Evolutionary conservation across 2,888 invertebrate species (phyloP).

Genomic region (Spodoptera picta): DNA sequence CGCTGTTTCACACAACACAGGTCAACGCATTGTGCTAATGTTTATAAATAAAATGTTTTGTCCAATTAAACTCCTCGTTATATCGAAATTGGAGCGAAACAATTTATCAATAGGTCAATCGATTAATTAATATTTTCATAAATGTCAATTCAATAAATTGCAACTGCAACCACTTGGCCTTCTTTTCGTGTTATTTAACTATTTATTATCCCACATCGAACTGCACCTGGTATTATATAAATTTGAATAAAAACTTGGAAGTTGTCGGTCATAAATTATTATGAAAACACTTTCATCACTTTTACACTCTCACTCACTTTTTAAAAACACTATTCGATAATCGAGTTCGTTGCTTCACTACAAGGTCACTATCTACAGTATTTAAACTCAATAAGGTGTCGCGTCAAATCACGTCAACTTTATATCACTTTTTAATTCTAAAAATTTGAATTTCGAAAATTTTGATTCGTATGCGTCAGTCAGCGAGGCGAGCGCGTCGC

Average conservation of each 20-base stretch:
- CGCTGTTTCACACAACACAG: conserved; percentile 65
- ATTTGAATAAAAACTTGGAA: conserved; percentile 3
- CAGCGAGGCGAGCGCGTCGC: conserved; percentile 77
- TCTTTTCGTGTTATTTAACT: conserved; percentile 30
- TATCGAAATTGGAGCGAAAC: conserved; percentile 25
- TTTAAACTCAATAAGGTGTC: conserved; percentile 24
- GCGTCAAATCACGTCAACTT: conserved; percentile 53
- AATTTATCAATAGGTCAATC: conserved; percentile 46
- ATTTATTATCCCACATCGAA: conserved; percentile 27
- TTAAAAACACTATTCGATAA: conserved; percentile 52
- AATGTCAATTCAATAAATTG: conserved; percentile 44
- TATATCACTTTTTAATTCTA: conserved; percentile 37
- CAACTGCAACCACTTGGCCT: conserved; percentile 48
- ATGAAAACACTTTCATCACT: conserved; percentile 40
- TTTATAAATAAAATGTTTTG: conserved; percentile 66
- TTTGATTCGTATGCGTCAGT: conserved; percentile 66
- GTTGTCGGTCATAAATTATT: conserved; percentile 7
- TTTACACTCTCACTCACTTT: conserved; percentile 58
- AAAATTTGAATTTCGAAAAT: conserved; percentile 67
- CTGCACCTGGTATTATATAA: conserved; percentile 27
- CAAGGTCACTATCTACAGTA: conserved; percentile 39
- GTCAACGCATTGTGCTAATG: conserved; percentile 76
- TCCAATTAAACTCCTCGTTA: conserved; percentile 40
- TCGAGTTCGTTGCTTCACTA: conserved; percentile 46
- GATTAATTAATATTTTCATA: conserved; percentile 25